These are phyloP conservation scores for Eurytoma adleriae DNA, from an alignment of 2,888 invertebrate species.

Conservation along the genomic window DNA sequence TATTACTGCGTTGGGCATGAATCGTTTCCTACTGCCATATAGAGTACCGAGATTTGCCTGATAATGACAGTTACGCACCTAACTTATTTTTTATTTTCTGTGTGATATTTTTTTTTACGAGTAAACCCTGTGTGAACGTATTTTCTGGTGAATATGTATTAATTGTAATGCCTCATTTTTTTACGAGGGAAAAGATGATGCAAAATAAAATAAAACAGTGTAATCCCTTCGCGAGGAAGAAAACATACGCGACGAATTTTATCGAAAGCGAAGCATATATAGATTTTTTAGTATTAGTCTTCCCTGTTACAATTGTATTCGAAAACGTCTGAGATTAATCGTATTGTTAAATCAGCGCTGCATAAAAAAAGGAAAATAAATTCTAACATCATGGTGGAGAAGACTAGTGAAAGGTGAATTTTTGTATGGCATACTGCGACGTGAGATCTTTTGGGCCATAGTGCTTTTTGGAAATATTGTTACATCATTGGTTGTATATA, in stretches of 20 bases:
- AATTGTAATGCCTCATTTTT: conserved; percentile 45
- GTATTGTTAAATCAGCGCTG: conserved; percentile 49
- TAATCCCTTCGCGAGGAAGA: conserved; percentile 41
- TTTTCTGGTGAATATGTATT: conserved; percentile 50
- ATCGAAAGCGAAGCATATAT: conserved; percentile 33
- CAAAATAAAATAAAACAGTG: conserved; percentile 13
- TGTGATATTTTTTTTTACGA: conserved; percentile 41
- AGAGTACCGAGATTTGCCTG: conserved; percentile 47
- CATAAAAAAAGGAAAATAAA: conserved; percentile 22
- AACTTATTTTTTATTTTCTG: conserved; percentile 46
- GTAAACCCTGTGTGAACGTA: conserved; percentile 49
- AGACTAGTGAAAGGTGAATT: conserved; percentile 58
- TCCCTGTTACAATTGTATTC: conserved; percentile 62
- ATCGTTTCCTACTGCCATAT: conserved; percentile 56
- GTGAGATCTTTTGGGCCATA: conserved; percentile 23
- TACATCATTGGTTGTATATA: conserved; percentile 51
- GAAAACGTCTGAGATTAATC: conserved; percentile 50
- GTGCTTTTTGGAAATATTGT: conserved; percentile 46
- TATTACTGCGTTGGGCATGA: conserved; percentile 34
- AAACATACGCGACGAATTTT: conserved; percentile 17
- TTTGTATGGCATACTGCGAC: conserved; percentile 51
- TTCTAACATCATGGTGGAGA: conserved; percentile 43
- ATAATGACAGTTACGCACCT: conserved; percentile 42
- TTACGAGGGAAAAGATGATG: conserved; percentile 24
- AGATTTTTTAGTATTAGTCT: conserved; percentile 65